A percentile compares a stretch with the other conserved stretches of the same genome.
Conservation (phyloP, 1,140 invertebrate genomes). For the Drosophila tropicalis region DNA sequence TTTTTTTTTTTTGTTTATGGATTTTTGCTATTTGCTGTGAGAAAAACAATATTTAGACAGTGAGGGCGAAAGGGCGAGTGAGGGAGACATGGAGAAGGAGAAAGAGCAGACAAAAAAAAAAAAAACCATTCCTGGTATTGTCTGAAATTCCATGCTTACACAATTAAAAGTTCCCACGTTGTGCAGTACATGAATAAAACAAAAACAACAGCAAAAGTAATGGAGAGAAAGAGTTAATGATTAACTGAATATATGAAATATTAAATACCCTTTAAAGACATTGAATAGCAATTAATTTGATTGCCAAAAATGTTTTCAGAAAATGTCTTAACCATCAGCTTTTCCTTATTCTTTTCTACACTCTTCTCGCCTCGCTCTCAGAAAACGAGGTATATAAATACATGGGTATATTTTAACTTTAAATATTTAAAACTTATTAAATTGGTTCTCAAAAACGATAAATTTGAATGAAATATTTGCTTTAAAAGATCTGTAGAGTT, state of each 20-base stretch:
- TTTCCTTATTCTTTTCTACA: too few relatives aligned
- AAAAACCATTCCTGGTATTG: constrained; percentile 60
- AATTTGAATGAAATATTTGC: too few relatives aligned
- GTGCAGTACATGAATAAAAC: constrained; percentile 69
- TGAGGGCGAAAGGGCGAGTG: constrained; percentile 2
- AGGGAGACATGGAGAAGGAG: background rate
- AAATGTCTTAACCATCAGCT: too few relatives aligned
- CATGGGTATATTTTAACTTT: too few relatives aligned
- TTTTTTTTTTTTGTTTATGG: constrained; percentile 20
- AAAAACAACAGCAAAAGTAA: constrained; percentile 28
- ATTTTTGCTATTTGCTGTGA: constrained; percentile 11
- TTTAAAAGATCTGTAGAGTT: too few relatives aligned
- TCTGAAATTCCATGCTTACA: constrained; percentile 50
- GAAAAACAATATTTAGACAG: background rate
- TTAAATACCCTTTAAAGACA: background rate
- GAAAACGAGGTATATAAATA: too few relatives aligned
- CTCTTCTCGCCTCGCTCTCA: too few relatives aligned
- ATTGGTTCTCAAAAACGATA: too few relatives aligned
- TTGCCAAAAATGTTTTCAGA: too few relatives aligned
- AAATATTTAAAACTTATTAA: too few relatives aligned
- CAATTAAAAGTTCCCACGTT: constrained; percentile 79
- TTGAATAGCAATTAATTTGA: background rate
- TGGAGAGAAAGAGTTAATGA: background rate
- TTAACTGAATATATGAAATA: background rate
- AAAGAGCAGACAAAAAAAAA: constrained; percentile 31